These are phyloP conservation scores for Machimus rusticus DNA, from an alignment of 2,888 invertebrate genomes.

Conservation along the genomic window DNA sequence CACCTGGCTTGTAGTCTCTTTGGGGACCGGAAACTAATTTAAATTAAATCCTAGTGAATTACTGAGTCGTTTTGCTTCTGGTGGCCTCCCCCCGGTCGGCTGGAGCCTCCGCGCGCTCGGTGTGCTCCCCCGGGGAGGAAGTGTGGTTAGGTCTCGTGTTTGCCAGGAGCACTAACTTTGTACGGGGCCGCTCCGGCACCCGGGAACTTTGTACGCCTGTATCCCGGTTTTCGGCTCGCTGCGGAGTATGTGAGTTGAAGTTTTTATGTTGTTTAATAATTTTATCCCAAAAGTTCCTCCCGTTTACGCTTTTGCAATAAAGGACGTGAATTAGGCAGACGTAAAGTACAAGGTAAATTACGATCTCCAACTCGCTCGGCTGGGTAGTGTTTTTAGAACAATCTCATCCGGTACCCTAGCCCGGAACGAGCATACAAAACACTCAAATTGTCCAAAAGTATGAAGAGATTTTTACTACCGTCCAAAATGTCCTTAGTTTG, in stretches of 20 bases:
- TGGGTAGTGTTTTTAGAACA: background rate
- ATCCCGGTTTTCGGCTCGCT: background rate
- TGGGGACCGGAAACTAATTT: constrained; percentile 68
- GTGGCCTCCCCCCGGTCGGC: background rate
- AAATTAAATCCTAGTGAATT: constrained; percentile 80
- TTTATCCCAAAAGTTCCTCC: constrained; percentile 16
- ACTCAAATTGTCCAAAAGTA: background rate
- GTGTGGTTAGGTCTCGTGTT: background rate
- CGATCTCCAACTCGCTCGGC: background rate
- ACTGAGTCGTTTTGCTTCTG: constrained; percentile 59
- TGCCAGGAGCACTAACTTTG: background rate
- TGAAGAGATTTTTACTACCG: background rate
- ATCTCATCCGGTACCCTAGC: background rate
- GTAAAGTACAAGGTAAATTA: background rate
- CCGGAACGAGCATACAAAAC: background rate
- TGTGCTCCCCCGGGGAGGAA: background rate
- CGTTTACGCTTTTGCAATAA: constrained; percentile 21
- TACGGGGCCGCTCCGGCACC: background rate
- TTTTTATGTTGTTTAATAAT: constrained; percentile 41
- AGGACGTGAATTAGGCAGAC: constrained; percentile 17
- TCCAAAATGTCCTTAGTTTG: too few species aligned
- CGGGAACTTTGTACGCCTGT: constrained; percentile 21
- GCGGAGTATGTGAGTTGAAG: constrained; percentile 19
- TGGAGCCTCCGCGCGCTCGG: background rate
- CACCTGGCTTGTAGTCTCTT: constrained; percentile 14